A percentile compares a stretch with the other conserved stretches of the same genome.
These are phyloP conservation scores for Cladopsammia gracilis DNA, from an alignment of 64 coral and sea anemone genomes.

Conservation along the genomic window DNA sequence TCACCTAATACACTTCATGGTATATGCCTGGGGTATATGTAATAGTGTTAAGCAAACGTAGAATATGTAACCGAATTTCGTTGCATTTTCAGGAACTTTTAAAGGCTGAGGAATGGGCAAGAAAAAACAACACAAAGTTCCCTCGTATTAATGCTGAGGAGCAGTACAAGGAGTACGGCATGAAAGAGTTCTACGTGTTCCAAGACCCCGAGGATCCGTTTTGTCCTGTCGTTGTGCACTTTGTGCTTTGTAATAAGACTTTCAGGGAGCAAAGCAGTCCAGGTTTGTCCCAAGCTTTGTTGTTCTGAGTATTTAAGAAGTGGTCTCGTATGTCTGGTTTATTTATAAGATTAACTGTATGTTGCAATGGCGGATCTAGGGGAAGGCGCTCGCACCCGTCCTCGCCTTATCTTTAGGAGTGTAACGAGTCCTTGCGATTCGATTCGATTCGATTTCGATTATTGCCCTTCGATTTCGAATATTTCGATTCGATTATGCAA, in stretches of 20 bases:
- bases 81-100: not conserved
- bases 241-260: constrained; percentile 72
- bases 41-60: not conserved
- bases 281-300: constrained; percentile 18
- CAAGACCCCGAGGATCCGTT: constrained; percentile 46
- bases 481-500: too few species aligned
- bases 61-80: not conserved
- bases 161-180: constrained; percentile 49
- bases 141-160: constrained; percentile 69
- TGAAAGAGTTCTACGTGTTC: constrained; percentile 86
- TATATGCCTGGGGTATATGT: too few species aligned
- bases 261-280: constrained; percentile 73
- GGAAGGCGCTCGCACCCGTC: too few species aligned
- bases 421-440: too few species aligned
- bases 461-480: too few species aligned
- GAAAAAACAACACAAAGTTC: constrained; percentile 63
- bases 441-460: too few species aligned
- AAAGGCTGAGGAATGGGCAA: constrained; percentile 74
- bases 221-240: constrained; percentile 82
- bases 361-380: too few species aligned
- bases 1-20: too few species aligned
- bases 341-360: too few species aligned
- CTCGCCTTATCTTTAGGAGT: too few species aligned
- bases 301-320: too few species aligned
- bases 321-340: too few species aligned